These are phyloP conservation scores for Danio aesculapii DNA, from an alignment of 2,797 vertebrate genomes.

Conservation along the genomic window DNA sequence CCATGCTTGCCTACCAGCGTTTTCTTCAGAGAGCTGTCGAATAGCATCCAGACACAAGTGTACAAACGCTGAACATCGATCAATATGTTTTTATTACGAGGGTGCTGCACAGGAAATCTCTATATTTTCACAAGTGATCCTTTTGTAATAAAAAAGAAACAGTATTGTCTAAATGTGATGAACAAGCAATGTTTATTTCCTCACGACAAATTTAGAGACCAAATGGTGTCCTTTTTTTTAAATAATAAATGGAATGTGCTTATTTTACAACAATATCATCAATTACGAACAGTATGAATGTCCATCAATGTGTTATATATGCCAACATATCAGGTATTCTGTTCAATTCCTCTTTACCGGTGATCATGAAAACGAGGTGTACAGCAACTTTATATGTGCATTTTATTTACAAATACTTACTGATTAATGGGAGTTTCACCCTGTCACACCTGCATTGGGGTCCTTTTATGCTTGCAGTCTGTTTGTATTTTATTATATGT, in stretches of 20 bases:
- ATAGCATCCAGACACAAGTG: conserved; percentile 82
- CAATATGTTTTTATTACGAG: conserved; percentile 90
- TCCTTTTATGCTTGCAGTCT: not conserved
- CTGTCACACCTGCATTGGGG: conserved; percentile 16
- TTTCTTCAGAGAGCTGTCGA: conserved; percentile 87
- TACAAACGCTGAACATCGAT: conserved; percentile 83
- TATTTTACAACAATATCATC: conserved; percentile 89
- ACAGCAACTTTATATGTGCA: conserved; percentile 1
- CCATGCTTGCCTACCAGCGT: conserved; percentile 91
- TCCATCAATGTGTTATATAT: conserved; percentile 80
- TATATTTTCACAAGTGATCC: conserved; percentile 91
- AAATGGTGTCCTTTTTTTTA: conserved; percentile 90
- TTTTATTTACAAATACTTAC: conserved; percentile 25
- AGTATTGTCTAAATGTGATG: conserved; percentile 72
- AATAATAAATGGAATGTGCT: conserved; percentile 88
- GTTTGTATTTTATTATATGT: conserved; percentile 27
- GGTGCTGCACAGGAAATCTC: conserved; percentile 86
- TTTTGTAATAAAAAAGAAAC: conserved; percentile 85
- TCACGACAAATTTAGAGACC: conserved; percentile 72
- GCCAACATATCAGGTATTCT: conserved; percentile 75
- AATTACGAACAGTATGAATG: conserved; percentile 74
- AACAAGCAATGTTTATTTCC: conserved; percentile 75
- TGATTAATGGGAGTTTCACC: conserved; percentile 14
- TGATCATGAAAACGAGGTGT: conserved; percentile 40
- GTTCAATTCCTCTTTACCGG: conserved; percentile 21